These are phyloP conservation scores for Aldabrachelys gigantea DNA, from an alignment of 2,113 vertebrate genomes.

Conservation along the genomic window DNA sequence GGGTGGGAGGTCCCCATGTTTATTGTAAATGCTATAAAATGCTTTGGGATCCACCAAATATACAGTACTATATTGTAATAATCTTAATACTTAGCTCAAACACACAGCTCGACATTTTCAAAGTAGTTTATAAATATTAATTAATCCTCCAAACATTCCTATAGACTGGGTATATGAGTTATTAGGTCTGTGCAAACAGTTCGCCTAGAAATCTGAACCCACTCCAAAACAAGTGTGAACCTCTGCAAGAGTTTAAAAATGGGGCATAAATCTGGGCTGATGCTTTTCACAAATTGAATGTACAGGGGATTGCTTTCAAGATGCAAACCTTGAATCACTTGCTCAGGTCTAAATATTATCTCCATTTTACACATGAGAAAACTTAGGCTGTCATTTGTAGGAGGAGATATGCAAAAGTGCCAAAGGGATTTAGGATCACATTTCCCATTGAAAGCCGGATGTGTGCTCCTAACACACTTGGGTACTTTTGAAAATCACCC, in stretches of 20 bases:
- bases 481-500: neutral
- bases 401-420: neutral
- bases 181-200: neutral
- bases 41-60: rapidly evolving
- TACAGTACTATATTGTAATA: neutral
- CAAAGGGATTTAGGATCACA: neutral
- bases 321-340: neutral
- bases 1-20: neutral
- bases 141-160: neutral
- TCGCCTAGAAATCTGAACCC: neutral
- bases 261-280: neutral
- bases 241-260: neutral
- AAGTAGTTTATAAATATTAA: neutral
- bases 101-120: neutral
- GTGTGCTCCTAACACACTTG: neutral
- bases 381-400: neutral
- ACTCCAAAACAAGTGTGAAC: neutral
- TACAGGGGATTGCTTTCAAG: rapidly evolving
- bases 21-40: rapidly evolving
- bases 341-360: neutral
- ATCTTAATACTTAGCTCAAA: neutral
- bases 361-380: neutral
- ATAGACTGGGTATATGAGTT: neutral
- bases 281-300: rapidly evolving
- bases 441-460: neutral